These are phyloP conservation scores for Sorex fumeus DNA, from an alignment of 2,113 vertebrate species.

Conservation along the genomic window DNA sequence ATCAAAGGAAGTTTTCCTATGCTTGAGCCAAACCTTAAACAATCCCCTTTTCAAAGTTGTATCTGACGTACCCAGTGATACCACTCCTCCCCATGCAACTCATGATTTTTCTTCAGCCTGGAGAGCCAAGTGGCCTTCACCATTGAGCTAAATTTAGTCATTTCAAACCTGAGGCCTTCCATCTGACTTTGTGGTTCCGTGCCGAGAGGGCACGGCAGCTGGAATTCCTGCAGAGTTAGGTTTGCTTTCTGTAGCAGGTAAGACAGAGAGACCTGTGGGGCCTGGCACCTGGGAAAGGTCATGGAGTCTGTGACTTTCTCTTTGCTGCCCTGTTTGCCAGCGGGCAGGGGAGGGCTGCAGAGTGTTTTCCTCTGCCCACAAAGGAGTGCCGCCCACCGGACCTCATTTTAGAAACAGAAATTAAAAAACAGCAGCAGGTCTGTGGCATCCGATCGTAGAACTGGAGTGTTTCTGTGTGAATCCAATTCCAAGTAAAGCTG, in stretches of 20 bases:
- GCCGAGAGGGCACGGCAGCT: not conserved
- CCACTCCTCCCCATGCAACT: slow-evolving; percentile 36
- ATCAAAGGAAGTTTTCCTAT: not conserved
- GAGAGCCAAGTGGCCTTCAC: slow-evolving; percentile 20
- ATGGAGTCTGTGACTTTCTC: not conserved
- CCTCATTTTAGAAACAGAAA: not conserved
- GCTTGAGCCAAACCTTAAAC: slow-evolving; percentile 29
- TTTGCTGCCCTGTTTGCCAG: not conserved
- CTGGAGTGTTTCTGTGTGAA: slow-evolving; percentile 28
- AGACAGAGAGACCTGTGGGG: not conserved
- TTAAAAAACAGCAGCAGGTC: slow-evolving; percentile 3
- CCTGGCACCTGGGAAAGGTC: too few species aligned
- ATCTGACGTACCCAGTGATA: slow-evolving; percentile 45
- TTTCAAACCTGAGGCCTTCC: not conserved
- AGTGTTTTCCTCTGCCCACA: not conserved
- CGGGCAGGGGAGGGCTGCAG: not conserved
- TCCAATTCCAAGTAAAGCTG: slow-evolving; percentile 35
- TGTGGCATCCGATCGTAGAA: not conserved
- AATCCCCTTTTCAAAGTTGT: slow-evolving; percentile 35
- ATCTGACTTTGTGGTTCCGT: slow-evolving; percentile 25
- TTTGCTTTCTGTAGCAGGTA: not conserved
- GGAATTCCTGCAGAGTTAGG: not conserved
- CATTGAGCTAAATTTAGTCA: not conserved
- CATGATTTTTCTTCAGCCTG: slow-evolving; percentile 28
- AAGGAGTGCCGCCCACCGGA: not conserved